Conservation (phyloP, 92 coral and sea anemone genomes). For the Montipora capitata region DNA sequence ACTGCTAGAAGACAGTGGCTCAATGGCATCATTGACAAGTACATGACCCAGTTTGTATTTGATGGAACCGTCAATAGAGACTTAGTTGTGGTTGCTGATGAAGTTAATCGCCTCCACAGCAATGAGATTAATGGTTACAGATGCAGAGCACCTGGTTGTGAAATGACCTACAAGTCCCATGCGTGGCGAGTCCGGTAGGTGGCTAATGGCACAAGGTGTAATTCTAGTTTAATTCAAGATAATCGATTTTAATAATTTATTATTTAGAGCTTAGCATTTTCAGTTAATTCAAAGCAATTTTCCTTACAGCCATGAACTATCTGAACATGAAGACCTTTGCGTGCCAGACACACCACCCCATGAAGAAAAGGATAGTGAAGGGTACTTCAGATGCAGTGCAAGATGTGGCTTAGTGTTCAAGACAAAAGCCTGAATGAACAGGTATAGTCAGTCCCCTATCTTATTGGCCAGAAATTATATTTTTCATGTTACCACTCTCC, state of each 20-base stretch:
- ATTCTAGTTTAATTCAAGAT: not conserved
- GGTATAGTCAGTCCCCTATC: constrained; percentile 23
- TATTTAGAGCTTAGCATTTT: not conserved
- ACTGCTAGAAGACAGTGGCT: not conserved
- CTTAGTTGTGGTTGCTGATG: constrained; percentile 5
- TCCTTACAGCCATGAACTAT: constrained; percentile 12
- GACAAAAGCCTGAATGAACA: constrained; percentile 53
- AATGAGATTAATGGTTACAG: constrained; percentile 19
- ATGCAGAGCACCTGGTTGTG: constrained; percentile 57
- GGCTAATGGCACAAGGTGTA: constrained; percentile 6
- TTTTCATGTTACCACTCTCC: not conserved
- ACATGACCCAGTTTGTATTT: constrained; percentile 51
- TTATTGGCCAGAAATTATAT: not conserved
- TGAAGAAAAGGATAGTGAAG: constrained; percentile 58
- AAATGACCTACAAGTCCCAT: constrained; percentile 36
- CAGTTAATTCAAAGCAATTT: no score
- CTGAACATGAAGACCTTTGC: constrained; percentile 12
- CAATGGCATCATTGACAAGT: constrained; percentile 8
- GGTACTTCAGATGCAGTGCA: constrained; percentile 62
- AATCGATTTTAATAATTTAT: not conserved
- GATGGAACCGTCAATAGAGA: constrained; percentile 16
- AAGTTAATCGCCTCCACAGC: constrained; percentile 35
- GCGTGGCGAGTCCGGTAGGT: constrained; percentile 53
- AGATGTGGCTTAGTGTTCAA: constrained; percentile 67
- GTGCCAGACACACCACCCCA: not conserved